These are phyloP conservation scores for Sebastes oblongus DNA, from an alignment of 2,797 vertebrate species.

Conservation along the genomic window DNA sequence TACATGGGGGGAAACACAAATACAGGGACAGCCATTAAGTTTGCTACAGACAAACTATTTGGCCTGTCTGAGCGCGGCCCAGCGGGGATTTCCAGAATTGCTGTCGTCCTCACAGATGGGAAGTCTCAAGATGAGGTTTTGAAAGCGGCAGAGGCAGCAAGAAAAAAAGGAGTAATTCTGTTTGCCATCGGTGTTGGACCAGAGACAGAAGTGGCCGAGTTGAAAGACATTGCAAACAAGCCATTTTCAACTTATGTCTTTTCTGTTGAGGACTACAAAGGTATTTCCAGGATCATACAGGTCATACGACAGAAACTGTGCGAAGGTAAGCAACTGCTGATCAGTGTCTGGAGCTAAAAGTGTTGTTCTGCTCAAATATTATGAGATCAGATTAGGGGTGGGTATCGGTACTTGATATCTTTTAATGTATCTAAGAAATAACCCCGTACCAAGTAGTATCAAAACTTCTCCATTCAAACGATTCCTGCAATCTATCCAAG, in stretches of 20 bases:
- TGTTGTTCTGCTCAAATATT: neutral
- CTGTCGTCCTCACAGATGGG: constrained; percentile 96
- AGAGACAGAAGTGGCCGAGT: constrained; percentile 89
- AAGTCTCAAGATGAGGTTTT: constrained; percentile 96
- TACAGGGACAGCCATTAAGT: constrained; percentile 94
- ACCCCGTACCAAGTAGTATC: too few relatives aligned
- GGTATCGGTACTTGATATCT: too few relatives aligned
- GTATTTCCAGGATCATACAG: constrained; percentile 95
- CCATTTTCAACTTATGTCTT: constrained; percentile 95
- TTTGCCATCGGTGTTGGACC: constrained; percentile 96
- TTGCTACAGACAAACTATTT: constrained; percentile 92
- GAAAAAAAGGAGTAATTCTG: constrained; percentile 92
- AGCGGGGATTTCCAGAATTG: constrained; percentile 89
- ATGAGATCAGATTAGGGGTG: neutral
- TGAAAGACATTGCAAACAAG: constrained; percentile 94
- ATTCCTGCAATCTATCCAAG: too few relatives aligned
- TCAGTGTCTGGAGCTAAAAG: neutral
- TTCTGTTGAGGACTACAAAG: constrained; percentile 95
- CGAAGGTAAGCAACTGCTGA: constrained; percentile 86
- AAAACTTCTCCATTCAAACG: too few relatives aligned
- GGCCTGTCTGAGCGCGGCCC: constrained; percentile 90
- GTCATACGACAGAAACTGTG: constrained; percentile 97
- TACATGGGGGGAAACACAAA: constrained; percentile 96
- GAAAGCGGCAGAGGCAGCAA: constrained; percentile 90
- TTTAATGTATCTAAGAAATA: too few relatives aligned